Evolutionary conservation across 1,140 invertebrate species (phyloP), one percentile per base, ranked within the genome.

Genomic region (Apis florea): DNA sequence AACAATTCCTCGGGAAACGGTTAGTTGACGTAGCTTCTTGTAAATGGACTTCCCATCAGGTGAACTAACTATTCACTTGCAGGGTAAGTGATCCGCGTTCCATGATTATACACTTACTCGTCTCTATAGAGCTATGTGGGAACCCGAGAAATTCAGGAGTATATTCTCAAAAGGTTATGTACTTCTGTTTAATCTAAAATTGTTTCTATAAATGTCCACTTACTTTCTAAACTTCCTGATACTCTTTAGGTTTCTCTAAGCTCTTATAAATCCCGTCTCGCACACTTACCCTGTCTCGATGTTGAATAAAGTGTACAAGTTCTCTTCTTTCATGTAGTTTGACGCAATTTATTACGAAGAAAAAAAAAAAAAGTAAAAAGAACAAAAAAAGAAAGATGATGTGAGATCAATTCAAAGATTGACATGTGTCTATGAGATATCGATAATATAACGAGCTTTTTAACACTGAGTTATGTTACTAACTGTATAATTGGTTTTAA

Each of bases 1-100:
- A 92, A 93, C 88, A 91, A 91, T 87, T 89, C 92, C 78, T 90
- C 92, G 72, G 93, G 92, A 92, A 94, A 94, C 84, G 93, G 93
- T 94, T 92, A 93, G 92, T 92, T 91, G 71, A 90, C 81, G 85
- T 91, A 90, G 85, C 88, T 90, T 85, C 81, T 89, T 89, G 83
- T 88, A 87, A 87, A 82, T 87, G 85, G 86, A 89, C 84, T 88
- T 86, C 51, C 82, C 83, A 75, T 86, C 81, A 87, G 82, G 86
- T 90, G 88, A 89, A 90, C 83, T 88, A 86, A 85, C 83, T 85
- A 85, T 91, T 90, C 87, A 86, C 87, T 90, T 90, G 87, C 88
- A 91, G 86, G 86, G 85, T 92, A 91, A 91, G 88, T 88, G 77
- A 54, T 86, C 77, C 75, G 82, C 61, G 88, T 89, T 87, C 69